These are phyloP conservation scores for Apis cerana DNA, from an alignment of 1,140 invertebrate genomes.

Conservation along the genomic window DNA sequence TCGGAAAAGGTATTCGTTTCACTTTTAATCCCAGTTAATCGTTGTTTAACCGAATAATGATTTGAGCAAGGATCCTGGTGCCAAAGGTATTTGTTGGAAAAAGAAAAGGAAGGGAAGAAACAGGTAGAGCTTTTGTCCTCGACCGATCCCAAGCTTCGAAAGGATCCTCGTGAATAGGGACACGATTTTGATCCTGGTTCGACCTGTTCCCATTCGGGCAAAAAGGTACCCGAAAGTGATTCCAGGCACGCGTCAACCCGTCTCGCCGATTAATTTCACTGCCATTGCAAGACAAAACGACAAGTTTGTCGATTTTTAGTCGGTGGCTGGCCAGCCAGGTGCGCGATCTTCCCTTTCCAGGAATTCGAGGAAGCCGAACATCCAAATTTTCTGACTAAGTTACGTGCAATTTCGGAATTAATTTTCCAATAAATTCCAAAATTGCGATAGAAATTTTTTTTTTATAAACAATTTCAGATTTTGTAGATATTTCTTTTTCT, in stretches of 20 bases:
- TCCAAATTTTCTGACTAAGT: neutral
- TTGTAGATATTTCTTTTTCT: too few species aligned
- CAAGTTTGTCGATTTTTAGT: constrained; percentile 53
- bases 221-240: constrained; percentile 61
- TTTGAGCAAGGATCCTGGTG: neutral
- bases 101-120: neutral
- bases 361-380: constrained; percentile 14
- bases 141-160: neutral
- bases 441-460: neutral
- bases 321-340: constrained; percentile 29
- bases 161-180: neutral
- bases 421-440: neutral
- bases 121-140: constrained; percentile 13
- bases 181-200: neutral
- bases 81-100: too few species aligned
- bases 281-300: constrained; percentile 35
- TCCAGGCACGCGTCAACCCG: constrained; percentile 59
- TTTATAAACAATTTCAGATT: too few species aligned
- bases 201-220: constrained; percentile 12
- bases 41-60: neutral
- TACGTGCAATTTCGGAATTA: too few species aligned
- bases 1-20: too few species aligned
- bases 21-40: neutral
- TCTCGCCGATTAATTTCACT: constrained; percentile 58
- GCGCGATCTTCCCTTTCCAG: constrained; percentile 28